Evolutionary conservation across 1,140 invertebrate species (phyloP).

Genomic region (Trichonephila clavipes): DNA sequence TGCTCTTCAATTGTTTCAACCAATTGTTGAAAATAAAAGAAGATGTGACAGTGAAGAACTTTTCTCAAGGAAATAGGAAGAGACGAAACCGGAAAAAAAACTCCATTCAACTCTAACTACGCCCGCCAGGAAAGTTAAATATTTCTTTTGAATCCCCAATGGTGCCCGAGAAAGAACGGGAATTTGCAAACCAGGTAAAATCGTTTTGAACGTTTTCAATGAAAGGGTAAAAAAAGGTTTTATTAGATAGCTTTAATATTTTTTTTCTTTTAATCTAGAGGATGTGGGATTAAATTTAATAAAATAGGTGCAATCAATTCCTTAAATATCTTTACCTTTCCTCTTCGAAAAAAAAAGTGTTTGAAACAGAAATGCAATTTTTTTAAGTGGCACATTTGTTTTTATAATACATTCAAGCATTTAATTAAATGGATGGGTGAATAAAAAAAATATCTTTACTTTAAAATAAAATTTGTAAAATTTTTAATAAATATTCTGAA

Average conservation of each 20-base stretch:
- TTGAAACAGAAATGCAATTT: no score
- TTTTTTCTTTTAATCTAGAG: background rate
- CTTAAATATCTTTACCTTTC: background rate
- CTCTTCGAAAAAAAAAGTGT: no score
- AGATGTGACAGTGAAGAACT: background rate
- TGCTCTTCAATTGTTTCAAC: constrained; percentile 33
- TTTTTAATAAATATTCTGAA: no score
- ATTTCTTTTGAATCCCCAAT: constrained; percentile 41
- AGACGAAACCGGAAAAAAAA: no score
- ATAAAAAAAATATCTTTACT: no score
- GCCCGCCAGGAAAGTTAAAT: constrained; percentile 38
- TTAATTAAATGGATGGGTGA: no score
- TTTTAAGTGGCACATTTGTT: no score
- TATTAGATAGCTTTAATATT: background rate
- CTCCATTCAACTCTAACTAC: constrained; percentile 14
- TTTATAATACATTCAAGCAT: no score
- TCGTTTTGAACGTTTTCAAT: constrained; percentile 3
- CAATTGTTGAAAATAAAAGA: background rate
- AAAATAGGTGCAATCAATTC: background rate
- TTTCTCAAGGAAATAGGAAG: background rate
- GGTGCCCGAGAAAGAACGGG: background rate
- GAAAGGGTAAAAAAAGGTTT: background rate
- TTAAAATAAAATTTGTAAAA: no score
- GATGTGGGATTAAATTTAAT: background rate
- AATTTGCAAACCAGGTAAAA: background rate